These are phyloP conservation scores for Argentina silus DNA, from an alignment of 2,797 vertebrate genomes.

Conservation along the genomic window DNA sequence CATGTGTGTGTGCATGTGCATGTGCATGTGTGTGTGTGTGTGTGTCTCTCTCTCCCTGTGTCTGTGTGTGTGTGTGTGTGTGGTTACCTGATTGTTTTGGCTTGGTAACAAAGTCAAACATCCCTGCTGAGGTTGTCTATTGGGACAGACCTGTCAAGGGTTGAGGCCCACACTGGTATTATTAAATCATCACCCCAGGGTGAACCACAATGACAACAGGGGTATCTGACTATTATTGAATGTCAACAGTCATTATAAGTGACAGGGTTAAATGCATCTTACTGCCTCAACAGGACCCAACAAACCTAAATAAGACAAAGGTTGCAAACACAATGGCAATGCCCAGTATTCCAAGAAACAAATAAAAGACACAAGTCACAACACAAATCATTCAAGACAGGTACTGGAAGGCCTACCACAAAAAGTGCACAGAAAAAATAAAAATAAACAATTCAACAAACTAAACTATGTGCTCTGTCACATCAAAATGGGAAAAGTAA, in stretches of 20 bases:
- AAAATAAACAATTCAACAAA: no score
- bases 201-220: conserved; percentile 45
- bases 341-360: neutral
- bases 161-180: conserved; percentile 3
- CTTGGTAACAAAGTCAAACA: conserved; percentile 43
- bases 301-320: neutral
- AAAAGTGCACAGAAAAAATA: neutral
- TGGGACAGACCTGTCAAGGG: conserved; percentile 48
- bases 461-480: conserved; percentile 12
- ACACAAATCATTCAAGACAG: neutral
- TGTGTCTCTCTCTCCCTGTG: conserved; percentile 25
- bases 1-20: conserved; percentile 30
- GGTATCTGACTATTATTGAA: conserved; percentile 24
- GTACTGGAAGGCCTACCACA: neutral
- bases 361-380: conserved; percentile 4
- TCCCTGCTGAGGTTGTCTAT: conserved; percentile 26
- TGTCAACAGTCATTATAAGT: conserved; percentile 27
- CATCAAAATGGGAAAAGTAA: neutral
- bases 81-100: conserved; percentile 57
- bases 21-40: conserved; percentile 33
- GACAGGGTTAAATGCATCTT: conserved; percentile 27
- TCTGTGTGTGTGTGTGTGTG: conserved; percentile 2
- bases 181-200: conserved; percentile 33
- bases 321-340: conserved; percentile 3
- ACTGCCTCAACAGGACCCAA: conserved; percentile 11